phyloP scores from a whole-genome alignment of 92 coral and sea anemone species.

The Bergia puertoricense region DNA sequence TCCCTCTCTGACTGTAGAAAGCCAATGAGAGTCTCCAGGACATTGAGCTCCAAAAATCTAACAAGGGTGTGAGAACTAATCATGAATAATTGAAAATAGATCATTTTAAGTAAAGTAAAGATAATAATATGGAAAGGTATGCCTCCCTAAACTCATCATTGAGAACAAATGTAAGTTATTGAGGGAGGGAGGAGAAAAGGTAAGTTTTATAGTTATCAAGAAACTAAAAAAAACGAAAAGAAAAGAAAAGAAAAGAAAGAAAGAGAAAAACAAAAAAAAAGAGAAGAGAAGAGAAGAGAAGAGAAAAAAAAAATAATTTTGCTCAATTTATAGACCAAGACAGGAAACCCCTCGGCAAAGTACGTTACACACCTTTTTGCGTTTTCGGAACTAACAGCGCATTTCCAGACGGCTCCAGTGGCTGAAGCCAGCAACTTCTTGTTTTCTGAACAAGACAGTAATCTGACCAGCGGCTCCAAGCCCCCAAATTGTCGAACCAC shows the following conservation, averaged over 20 bases:
- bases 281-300: too few species aligned
- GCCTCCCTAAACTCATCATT: too few species aligned
- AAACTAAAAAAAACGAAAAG: too few species aligned
- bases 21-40: slow-evolving; percentile 66
- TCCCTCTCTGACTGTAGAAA: slow-evolving; percentile 70
- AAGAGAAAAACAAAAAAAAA: too few species aligned
- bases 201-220: too few species aligned
- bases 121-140: too few species aligned
- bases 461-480: slow-evolving; percentile 72
- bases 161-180: too few species aligned
- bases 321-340: not conserved
- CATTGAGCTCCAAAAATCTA: slow-evolving; percentile 72
- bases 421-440: slow-evolving; percentile 82
- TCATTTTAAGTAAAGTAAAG: too few species aligned
- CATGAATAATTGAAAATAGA: not conserved
- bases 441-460: slow-evolving; percentile 67
- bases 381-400: slow-evolving; percentile 82
- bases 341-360: not conserved
- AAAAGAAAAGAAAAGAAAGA: too few species aligned
- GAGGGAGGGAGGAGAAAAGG: too few species aligned
- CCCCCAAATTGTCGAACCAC: slow-evolving; percentile 81
- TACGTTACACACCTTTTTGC: slow-evolving; percentile 61
- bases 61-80: not conserved
- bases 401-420: slow-evolving; percentile 97
- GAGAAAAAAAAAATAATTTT: not conserved